These are phyloP conservation scores for Drosophila hydei DNA, from an alignment of 1,140 invertebrate species.

Conservation along the genomic window DNA sequence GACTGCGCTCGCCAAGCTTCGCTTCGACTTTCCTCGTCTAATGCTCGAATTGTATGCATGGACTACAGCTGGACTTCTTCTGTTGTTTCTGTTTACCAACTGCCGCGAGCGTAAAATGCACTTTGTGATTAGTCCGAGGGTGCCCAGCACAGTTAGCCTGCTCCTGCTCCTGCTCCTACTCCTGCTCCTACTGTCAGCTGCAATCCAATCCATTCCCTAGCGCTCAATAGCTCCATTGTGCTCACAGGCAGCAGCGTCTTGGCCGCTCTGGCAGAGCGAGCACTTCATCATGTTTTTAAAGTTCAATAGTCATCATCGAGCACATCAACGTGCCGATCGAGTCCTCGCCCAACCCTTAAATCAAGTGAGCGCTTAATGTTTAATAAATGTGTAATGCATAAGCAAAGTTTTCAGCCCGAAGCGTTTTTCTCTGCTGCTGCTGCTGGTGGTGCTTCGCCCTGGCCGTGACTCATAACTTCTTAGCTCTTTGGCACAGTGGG, in stretches of 20 bases:
- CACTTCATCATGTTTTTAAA: slow-evolving; percentile 78
- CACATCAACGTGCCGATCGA: slow-evolving; percentile 75
- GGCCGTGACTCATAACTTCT: slow-evolving; percentile 67
- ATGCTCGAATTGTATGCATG: slow-evolving; percentile 71
- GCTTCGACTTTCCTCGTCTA: slow-evolving; percentile 39
- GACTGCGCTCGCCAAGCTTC: slow-evolving; percentile 1
- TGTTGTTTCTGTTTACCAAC: slow-evolving; percentile 75
- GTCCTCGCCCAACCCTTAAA: slow-evolving; percentile 63
- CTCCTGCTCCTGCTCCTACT: not conserved
- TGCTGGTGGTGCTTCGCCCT: slow-evolving; percentile 41
- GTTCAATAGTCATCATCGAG: slow-evolving; percentile 80
- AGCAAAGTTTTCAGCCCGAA: slow-evolving; percentile 64
- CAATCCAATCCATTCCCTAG: slow-evolving; percentile 11
- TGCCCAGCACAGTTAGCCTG: slow-evolving; percentile 36
- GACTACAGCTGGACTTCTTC: slow-evolving; percentile 67
- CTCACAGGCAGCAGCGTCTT: slow-evolving; percentile 52
- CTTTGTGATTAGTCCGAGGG: slow-evolving; percentile 80
- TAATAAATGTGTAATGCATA: slow-evolving; percentile 81
- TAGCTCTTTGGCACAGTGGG: slow-evolving; percentile 50
- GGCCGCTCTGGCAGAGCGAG: slow-evolving; percentile 56
- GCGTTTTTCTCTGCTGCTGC: slow-evolving; percentile 38
- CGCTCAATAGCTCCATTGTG: slow-evolving; percentile 10
- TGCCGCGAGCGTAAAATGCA: slow-evolving; percentile 78
- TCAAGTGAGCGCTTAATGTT: slow-evolving; percentile 69
- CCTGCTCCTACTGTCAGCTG: not conserved